Percentiles rank a stretch among this genome's conserved stretches.
Conservation (phyloP, 2,113 vertebrate genomes). For the Thymallus thymallus region DNA sequence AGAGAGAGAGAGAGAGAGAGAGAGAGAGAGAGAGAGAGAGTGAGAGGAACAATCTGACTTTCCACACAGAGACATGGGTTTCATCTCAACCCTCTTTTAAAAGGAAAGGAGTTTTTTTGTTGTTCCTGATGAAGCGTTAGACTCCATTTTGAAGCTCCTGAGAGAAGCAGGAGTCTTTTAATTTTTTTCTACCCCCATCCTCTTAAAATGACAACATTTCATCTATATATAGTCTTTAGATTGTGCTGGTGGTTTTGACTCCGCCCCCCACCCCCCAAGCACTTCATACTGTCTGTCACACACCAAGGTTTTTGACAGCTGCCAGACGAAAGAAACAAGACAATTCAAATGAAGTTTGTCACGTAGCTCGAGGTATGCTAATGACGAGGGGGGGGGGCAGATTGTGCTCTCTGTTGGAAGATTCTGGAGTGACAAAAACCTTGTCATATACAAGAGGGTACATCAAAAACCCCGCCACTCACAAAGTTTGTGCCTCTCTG, state of each 20-base stretch:
- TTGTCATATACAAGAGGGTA: slow-evolving; percentile 66
- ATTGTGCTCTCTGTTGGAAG: slow-evolving; percentile 48
- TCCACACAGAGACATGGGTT: slow-evolving; percentile 36
- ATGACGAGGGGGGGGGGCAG: slow-evolving; percentile 51
- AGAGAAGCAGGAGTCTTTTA: slow-evolving; percentile 45
- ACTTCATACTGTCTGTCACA: slow-evolving; percentile 66
- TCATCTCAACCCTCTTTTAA: slow-evolving; percentile 46
- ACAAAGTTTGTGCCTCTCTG: slow-evolving; percentile 63
- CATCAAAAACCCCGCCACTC: slow-evolving; percentile 68
- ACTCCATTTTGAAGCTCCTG: slow-evolving; percentile 60
- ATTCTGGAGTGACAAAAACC: slow-evolving; percentile 68
- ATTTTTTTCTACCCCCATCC: slow-evolving; percentile 48
- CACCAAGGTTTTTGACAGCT: slow-evolving; percentile 75
- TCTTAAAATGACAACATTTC: slow-evolving; percentile 76
- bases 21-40: slow-evolving; percentile 27
- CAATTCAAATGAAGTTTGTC: slow-evolving; percentile 74
- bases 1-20: slow-evolving; percentile 25
- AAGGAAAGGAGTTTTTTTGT: slow-evolving; percentile 17
- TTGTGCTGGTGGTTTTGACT: slow-evolving; percentile 67
- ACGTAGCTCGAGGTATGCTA: slow-evolving; percentile 76
- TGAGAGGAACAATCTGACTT: slow-evolving; percentile 45
- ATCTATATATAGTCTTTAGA: slow-evolving; percentile 80
- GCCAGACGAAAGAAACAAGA: slow-evolving; percentile 75
- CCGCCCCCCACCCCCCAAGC: slow-evolving; percentile 49
- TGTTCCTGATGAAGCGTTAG: slow-evolving; percentile 60